Base-by-base conservation (phyloP, 2,888 invertebrate species). In the Strigamia maritima region DNA sequence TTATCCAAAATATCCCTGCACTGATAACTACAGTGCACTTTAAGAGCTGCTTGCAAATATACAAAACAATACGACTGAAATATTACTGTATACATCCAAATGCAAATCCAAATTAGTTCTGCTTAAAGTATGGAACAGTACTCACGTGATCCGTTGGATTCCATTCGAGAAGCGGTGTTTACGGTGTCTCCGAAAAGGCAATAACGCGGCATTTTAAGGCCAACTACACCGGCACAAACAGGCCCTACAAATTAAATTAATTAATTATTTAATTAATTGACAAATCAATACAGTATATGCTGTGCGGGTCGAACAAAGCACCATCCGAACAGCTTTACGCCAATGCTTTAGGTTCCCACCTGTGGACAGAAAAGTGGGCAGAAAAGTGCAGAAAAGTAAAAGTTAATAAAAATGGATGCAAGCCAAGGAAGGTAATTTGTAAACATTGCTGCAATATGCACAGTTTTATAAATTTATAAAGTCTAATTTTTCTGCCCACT, bases 141-240 rank as follows among this genome's bases (percentile, higher is more conserved):
- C 77, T 90, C 86, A 81, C 81, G 80, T 79, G 79, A 79, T 77
- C 81, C 81, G 26, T 93, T 93, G 14, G 81, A 81, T 79, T 81
- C 81, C 81, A 81, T 81, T 44, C 81, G 78, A 12, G 81, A 81
- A 26, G 81, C 81, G 12, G 81, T 81, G 78, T 81, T 81, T 0
- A 81, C 81, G 22, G 81, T 81, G 35, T 81, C 81, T n/a, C 81
- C 81, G 75, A 81, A 81, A 24, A 81, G 65, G 44, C 81, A 81
- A 70, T 81, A 81, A 35, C 81, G 70, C 1, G 81, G 81, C 81
- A 81, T 81, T 79, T 81, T 81, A 38, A 80, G 22, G 12, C 81
- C 81, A 4, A 81, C 81, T 12, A 81, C 81, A 12, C 81, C 81
- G 24, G 81, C 80, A 54, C 80, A 81, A 75, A 81, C 81, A 16